These are phyloP conservation scores for Phylloscopus collybita DNA, from an alignment of 2,797 vertebrate species.

Conservation along the genomic window DNA sequence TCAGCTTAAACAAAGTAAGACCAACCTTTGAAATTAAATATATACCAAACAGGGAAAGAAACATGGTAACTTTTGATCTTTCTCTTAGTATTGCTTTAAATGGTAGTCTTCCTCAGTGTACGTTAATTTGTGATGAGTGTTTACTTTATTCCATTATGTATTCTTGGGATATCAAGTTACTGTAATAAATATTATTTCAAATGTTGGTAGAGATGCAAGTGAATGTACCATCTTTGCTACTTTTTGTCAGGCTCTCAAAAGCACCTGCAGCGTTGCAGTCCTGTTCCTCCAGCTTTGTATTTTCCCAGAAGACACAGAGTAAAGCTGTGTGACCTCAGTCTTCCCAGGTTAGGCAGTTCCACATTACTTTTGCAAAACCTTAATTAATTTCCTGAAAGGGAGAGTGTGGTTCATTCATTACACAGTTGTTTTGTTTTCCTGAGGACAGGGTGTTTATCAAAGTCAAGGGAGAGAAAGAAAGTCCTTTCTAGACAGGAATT, in stretches of 20 bases:
- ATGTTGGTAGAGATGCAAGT: neutral
- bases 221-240: neutral
- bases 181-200: slow-evolving; percentile 12
- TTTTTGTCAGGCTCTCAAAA: neutral
- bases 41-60: neutral
- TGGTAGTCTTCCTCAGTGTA: neutral
- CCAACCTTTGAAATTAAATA: neutral
- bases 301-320: neutral
- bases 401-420: neutral
- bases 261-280: neutral
- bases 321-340: neutral
- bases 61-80: neutral
- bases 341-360: neutral
- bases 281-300: neutral
- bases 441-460: neutral
- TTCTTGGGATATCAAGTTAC: slow-evolving; percentile 7
- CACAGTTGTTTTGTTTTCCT: neutral
- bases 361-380: neutral
- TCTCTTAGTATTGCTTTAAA: slow-evolving; percentile 2
- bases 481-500: neutral
- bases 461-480: neutral
- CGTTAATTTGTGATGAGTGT: slow-evolving; percentile 24
- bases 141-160: slow-evolving; percentile 31
- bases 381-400: neutral
- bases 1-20: neutral